Conservation (phyloP, 2,888 invertebrate genomes). For the Drosophila kanekoi region DNA sequence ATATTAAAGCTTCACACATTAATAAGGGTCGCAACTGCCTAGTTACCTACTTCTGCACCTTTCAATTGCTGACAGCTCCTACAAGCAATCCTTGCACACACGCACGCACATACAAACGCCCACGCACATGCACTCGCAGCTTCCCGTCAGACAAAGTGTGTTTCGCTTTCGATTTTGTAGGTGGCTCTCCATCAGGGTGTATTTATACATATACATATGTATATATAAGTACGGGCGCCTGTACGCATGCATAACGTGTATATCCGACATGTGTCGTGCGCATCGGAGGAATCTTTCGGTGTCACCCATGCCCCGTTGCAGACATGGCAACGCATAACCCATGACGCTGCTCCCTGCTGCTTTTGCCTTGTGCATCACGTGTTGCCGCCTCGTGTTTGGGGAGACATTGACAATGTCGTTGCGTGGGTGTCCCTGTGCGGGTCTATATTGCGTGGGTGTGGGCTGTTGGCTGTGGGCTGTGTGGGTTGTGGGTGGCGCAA, state of each 20-base stretch:
- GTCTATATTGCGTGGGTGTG: conserved; percentile 1
- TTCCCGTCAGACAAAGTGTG: conserved; percentile 40
- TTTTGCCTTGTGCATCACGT: conserved; percentile 70
- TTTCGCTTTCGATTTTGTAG: conserved; percentile 80
- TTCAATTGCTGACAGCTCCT: conserved; percentile 27
- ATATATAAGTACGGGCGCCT: background rate
- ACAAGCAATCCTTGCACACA: conserved; percentile 3
- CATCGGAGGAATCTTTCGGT: conserved; percentile 46
- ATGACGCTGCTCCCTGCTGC: conserved; percentile 12
- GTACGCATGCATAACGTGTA: background rate
- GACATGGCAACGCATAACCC: conserved; percentile 42
- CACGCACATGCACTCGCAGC: conserved; percentile 9
- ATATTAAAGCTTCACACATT: conserved; percentile 26
- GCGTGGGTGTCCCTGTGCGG: conserved; percentile 4
- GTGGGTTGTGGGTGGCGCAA: background rate
- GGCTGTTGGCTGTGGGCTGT: conserved; percentile 7
- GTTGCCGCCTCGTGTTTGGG: conserved; percentile 67
- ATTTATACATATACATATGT: background rate
- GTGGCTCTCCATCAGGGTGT: conserved; percentile 13
- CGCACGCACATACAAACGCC: conserved; percentile 6
- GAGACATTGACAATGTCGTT: conserved; percentile 50
- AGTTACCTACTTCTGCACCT: conserved; percentile 50
- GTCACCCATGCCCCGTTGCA: conserved; percentile 13
- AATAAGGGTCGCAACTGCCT: conserved; percentile 29
- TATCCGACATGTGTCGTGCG: conserved; percentile 31